Conservation (phyloP, 2,888 invertebrate genomes). For the Drepanosiphum platanoidis region DNA sequence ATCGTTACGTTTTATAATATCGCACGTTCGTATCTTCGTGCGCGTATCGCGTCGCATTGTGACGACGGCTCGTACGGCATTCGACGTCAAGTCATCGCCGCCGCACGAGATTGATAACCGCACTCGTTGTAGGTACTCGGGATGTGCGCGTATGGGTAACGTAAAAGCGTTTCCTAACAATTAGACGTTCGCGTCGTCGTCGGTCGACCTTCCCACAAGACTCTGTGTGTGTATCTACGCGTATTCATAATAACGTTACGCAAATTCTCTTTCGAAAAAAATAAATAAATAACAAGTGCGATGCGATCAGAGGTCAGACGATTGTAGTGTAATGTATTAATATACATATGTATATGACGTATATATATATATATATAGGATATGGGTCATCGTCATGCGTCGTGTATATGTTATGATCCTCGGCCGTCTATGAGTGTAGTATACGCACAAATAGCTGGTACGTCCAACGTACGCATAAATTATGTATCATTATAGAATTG, state of each 20-base stretch:
- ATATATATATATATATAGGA: too few species aligned
- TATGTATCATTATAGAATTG: neutral
- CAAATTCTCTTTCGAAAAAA: neutral
- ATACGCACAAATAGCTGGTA: neutral
- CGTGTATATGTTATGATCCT: neutral
- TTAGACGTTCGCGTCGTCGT: neutral
- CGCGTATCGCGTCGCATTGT: too few species aligned
- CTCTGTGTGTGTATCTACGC: neutral
- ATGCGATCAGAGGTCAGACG: slow-evolving; percentile 31
- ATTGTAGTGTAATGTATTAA: neutral
- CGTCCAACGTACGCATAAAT: neutral
- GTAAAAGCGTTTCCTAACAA: neutral
- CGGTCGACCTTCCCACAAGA: slow-evolving; percentile 44
- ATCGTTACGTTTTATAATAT: too few species aligned
- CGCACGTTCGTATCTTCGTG: too few species aligned
- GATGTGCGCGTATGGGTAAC: neutral
- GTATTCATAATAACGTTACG: neutral
- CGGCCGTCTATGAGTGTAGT: neutral
- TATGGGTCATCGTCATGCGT: slow-evolving; percentile 5
- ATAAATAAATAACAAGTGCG: neutral
- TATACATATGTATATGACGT: too few species aligned
- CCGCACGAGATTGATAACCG: too few species aligned
- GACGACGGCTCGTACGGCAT: too few species aligned
- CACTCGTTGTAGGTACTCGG: too few species aligned
- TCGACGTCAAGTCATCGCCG: too few species aligned